phyloP scores from a whole-genome alignment of 64 coral and sea anemone genomes.

The Montipora capricornis region DNA sequence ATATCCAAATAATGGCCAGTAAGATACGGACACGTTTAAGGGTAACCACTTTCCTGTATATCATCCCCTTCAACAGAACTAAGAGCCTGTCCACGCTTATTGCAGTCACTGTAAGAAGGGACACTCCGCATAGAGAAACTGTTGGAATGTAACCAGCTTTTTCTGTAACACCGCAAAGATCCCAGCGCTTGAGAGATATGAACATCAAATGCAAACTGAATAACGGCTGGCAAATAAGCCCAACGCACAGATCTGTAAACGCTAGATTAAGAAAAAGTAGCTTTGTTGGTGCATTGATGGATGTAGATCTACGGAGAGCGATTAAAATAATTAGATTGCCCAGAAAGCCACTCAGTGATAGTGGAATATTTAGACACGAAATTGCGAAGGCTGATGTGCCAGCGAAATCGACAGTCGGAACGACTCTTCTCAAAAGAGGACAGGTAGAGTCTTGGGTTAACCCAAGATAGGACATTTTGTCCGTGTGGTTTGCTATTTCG shows the following conservation, averaged over 20 bases:
- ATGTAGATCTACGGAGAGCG: constrained; percentile 36
- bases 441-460: neutral
- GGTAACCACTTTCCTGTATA: constrained; percentile 38
- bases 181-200: neutral
- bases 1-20: neutral
- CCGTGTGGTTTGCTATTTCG: neutral
- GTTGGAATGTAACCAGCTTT: neutral
- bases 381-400: neutral
- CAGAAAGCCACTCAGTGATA: constrained; percentile 19
- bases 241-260: constrained; percentile 60
- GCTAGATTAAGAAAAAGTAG: constrained; percentile 57
- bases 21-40: neutral
- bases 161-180: neutral
- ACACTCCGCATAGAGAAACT: neutral
- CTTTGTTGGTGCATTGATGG: constrained; percentile 60
- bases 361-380: neutral
- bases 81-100: constrained; percentile 52
- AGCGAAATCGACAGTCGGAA: neutral
- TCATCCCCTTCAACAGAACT: neutral
- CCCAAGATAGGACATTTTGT: no score
- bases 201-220: constrained; percentile 20
- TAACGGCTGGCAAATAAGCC: constrained; percentile 54
- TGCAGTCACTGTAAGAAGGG: constrained; percentile 13
- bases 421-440: neutral
- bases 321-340: constrained; percentile 56